These are phyloP conservation scores for Pteruthius melanotis DNA, from an alignment of 2,113 vertebrate genomes.

Conservation along the genomic window DNA sequence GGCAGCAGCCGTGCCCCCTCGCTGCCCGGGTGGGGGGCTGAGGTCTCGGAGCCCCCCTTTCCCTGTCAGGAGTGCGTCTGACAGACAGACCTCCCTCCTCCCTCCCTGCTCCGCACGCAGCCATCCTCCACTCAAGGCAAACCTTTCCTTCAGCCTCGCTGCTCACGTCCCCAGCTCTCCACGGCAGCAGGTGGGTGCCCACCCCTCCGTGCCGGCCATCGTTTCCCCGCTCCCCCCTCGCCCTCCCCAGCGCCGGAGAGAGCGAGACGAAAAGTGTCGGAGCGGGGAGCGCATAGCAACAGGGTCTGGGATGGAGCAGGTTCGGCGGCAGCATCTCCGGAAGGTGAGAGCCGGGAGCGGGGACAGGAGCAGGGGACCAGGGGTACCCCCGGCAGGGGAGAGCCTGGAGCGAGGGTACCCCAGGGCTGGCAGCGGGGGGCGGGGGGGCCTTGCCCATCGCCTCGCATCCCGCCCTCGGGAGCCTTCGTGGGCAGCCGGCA, in stretches of 20 bases:
- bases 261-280: background rate
- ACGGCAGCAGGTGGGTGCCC: background rate
- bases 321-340: constrained; percentile 71
- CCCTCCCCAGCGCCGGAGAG: background rate
- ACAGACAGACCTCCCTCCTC: constrained; percentile 46
- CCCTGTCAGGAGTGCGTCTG: background rate
- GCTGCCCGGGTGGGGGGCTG: rapidly evolving
- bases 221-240: background rate
- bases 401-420: background rate
- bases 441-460: background rate
- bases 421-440: background rate
- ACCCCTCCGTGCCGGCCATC: background rate
- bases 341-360: constrained; percentile 63
- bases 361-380: background rate
- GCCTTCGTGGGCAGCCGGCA: background rate
- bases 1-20: background rate
- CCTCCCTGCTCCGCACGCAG: background rate
- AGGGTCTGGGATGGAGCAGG: constrained; percentile 72
- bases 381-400: constrained; percentile 37
- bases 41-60: background rate
- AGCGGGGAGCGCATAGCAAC: constrained; percentile 40
- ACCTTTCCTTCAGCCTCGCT: background rate
- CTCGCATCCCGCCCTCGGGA: background rate
- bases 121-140: background rate
- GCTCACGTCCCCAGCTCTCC: background rate